Base-by-base conservation (phyloP, 2,888 invertebrate genomes). In the Aleiodes leptofemur region DNA sequence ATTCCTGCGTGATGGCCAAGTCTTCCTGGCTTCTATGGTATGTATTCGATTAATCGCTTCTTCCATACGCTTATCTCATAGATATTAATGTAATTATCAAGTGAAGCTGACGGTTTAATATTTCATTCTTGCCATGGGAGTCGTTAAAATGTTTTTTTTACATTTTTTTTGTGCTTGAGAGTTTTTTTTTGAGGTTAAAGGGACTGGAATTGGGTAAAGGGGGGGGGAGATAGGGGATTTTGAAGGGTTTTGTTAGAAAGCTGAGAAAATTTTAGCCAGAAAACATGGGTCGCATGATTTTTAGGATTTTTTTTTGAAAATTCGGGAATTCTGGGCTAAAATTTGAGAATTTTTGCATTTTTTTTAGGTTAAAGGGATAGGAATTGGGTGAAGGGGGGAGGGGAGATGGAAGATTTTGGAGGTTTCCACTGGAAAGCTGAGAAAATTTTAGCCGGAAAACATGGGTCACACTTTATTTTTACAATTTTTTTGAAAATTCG, bases 11-110 rank as follows among this genome's bases (percentile, higher is more conserved):
- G 59, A 69, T 69, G 48, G 70, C 23, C 14, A n/a, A 43, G 43
- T 43, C 64, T 64, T 43, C 8, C 64, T 64, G 16, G 43, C n/a
- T 38, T 56, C 56, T 77, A 53, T 59, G 74, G 69, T 69, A 61
- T 64, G 64, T 48, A 43, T 64, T 48, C 64, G 64, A 64, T 64
- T 64, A 64, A 64, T 64, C 64, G 64, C 48, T 43, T 23, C 64
- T 48, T 64, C 64, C 64, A 64, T 64, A 64, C 64, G 48, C 43
- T 48, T 43, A 48, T 48, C 64, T 64, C 64, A 14, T 64, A 64
- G 64, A 64, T 43, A 64, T 64, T 64, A 64, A 64, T 38, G 23
- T 61, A 61, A 34, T 34, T 59, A 34, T 59, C 11, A 59, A 55
- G 55, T 43, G 43, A 43, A 11, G 43, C 16, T 53, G 14, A 53